Percentiles rank a stretch among this genome's conserved stretches.
Evolutionary conservation across 2,888 invertebrate genomes (phyloP).

Genomic region (Volucella zonaria): DNA sequence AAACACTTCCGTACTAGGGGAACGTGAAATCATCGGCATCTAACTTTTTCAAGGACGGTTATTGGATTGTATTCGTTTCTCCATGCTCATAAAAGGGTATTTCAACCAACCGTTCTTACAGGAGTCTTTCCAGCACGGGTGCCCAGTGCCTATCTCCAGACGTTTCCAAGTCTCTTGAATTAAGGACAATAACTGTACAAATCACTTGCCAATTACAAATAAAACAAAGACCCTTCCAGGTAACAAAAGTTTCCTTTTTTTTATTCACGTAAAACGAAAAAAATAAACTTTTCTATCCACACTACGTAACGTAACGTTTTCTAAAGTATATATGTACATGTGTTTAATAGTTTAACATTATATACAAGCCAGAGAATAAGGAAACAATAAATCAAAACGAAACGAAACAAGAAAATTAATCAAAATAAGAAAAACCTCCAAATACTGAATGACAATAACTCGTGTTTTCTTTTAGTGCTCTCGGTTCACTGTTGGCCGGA

Average conservation of each 20-base stretch:
- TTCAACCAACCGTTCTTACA: no score
- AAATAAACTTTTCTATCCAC: slow-evolving; percentile 29
- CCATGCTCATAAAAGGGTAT: no score
- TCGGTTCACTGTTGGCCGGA: background rate
- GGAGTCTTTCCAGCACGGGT: no score
- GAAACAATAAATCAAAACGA: slow-evolving; percentile 32
- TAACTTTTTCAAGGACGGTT: no score
- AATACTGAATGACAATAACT: no score
- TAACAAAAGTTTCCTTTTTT: slow-evolving; percentile 58
- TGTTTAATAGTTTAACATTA: slow-evolving; percentile 31
- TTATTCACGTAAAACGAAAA: slow-evolving; percentile 49
- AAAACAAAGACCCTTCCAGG: slow-evolving; percentile 23
- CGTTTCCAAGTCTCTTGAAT: background rate
- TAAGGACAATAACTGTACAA: background rate
- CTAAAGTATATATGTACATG: slow-evolving; percentile 12
- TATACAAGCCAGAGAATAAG: slow-evolving; percentile 37
- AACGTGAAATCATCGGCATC: no score
- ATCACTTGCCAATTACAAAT: slow-evolving; percentile 1
- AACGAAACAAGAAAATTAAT: slow-evolving; percentile 13
- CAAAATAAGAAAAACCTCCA: slow-evolving; percentile 40
- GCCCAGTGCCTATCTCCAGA: no score
- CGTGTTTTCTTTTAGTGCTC: background rate
- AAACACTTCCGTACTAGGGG: no score
- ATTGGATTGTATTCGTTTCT: no score
- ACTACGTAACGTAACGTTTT: slow-evolving; percentile 9